phyloP scores from a whole-genome alignment of 2,113 vertebrate genomes.

The Lepus americanus region DNA sequence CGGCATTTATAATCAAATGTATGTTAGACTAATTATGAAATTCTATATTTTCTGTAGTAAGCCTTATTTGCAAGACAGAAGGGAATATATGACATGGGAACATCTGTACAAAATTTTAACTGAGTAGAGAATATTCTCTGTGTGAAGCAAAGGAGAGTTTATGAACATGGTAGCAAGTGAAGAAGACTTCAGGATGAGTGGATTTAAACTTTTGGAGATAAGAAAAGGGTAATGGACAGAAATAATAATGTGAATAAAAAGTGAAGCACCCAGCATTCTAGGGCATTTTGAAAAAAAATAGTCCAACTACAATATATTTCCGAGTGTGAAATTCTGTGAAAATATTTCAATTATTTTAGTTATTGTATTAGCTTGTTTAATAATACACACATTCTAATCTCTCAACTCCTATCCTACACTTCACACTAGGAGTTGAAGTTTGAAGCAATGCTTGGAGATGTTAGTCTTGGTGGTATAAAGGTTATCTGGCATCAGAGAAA shows the following conservation, averaged over 20 bases:
- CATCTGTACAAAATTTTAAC: background rate
- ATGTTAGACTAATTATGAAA: background rate
- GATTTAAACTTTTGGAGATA: background rate
- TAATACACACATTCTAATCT: background rate
- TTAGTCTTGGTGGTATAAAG: background rate
- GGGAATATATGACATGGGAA: background rate
- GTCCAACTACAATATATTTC: background rate
- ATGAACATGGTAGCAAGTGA: background rate
- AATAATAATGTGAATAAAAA: background rate
- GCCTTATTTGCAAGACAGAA: background rate
- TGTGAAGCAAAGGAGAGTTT: background rate
- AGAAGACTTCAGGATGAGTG: background rate
- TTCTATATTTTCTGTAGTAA: background rate
- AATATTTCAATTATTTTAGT: background rate
- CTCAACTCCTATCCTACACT: rapidly evolving
- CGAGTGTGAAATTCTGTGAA: background rate
- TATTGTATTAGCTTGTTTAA: background rate
- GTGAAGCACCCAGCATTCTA: background rate
- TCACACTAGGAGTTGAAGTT: background rate
- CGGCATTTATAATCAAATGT: background rate
- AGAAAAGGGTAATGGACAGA: background rate
- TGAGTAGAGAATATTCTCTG: background rate
- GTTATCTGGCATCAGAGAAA: background rate
- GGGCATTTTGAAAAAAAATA: background rate
- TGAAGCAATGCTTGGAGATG: background rate